Base-by-base conservation (phyloP, 2,888 invertebrate species). In the Lycia hirtaria region DNA sequence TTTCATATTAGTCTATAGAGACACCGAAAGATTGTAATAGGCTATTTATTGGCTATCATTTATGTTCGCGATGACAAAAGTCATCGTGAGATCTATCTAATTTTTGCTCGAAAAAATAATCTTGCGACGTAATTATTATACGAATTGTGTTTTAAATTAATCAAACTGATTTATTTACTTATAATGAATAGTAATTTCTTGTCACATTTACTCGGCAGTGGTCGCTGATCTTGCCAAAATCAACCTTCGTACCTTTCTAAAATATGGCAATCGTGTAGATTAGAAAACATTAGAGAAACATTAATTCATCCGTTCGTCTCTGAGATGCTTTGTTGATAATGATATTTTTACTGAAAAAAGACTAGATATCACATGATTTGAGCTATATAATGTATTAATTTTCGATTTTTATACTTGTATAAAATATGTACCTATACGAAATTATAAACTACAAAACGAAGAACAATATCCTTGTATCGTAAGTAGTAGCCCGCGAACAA, bases 351-450 rank as follows among this genome's bases (percentile, higher is more conserved):
- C 77, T 84, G 83, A 83, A 82, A 84, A 86, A 86, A 86, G 88
- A 90, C 89, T 91, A 89, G 89, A 90, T 92, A 92, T 92, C 91
- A 91, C 91, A 90, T 89, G 87, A 81, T 87, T 89, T 88, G 87
- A 90, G 90, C 89, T 87, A 85, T 84, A 81, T 47, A 47, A 41
- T 82, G 82, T 81, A 57, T 64, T 62, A 78, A 75, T 71, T 78
- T 80, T 81, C 80, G 75, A 73, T 73, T 76, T 72, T 78, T 78
- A 78, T 65, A 72, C 66, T 73, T 76, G 76, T 77, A 78, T 72
- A 73, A 76, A 72, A 71, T 72, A 73, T 75, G 67, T 72, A n/a
- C n/a, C n/a, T n/a, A 71, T 72, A 73, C 72, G 67, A 78, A 74
- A 74, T 67, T 71, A 78, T 72, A 73, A 72, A 67, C 73, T 71